Evolutionary conservation across 2,797 vertebrate genomes (phyloP).

Genomic region (Phrynocephalus guinanensis): DNA sequence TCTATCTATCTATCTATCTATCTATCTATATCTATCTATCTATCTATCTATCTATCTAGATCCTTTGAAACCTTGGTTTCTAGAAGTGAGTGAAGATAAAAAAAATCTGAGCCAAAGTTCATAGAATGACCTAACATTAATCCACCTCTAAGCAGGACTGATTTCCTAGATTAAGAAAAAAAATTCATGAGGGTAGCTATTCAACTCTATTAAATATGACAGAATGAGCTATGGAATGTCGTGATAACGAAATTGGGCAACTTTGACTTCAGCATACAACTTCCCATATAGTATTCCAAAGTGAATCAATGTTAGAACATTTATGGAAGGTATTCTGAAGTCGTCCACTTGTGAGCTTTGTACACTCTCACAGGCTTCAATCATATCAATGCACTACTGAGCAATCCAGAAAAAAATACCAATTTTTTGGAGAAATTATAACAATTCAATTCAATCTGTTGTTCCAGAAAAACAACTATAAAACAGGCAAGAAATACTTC

Average conservation of each 20-base stretch:
- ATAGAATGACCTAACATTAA: constrained; percentile 33
- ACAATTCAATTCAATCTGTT: too few relatives aligned
- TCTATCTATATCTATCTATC: too few relatives aligned
- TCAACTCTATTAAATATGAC: constrained; percentile 24
- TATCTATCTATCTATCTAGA: too few relatives aligned
- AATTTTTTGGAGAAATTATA: too few relatives aligned
- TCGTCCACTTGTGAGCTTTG: background rate
- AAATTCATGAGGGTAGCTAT: constrained; percentile 15
- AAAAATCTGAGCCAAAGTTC: constrained; percentile 30
- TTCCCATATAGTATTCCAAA: constrained; percentile 2
- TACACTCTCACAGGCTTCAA: background rate
- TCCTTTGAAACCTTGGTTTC: background rate
- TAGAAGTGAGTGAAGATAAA: background rate
- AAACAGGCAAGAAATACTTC: too few relatives aligned
- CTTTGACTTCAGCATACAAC: constrained; percentile 4
- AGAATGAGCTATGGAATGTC: constrained; percentile 2
- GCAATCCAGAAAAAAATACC: too few relatives aligned
- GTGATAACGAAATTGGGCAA: constrained; percentile 28
- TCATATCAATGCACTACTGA: too few relatives aligned
- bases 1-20: too few relatives aligned
- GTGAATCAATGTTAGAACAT: constrained; percentile 5
- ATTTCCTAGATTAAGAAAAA: constrained; percentile 23
- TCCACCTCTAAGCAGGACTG: constrained; percentile 9
- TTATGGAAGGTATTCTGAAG: background rate
- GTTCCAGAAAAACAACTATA: too few relatives aligned